phyloP scores from a whole-genome alignment of 2,797 vertebrate species.

The Okamejei kenojei region DNA sequence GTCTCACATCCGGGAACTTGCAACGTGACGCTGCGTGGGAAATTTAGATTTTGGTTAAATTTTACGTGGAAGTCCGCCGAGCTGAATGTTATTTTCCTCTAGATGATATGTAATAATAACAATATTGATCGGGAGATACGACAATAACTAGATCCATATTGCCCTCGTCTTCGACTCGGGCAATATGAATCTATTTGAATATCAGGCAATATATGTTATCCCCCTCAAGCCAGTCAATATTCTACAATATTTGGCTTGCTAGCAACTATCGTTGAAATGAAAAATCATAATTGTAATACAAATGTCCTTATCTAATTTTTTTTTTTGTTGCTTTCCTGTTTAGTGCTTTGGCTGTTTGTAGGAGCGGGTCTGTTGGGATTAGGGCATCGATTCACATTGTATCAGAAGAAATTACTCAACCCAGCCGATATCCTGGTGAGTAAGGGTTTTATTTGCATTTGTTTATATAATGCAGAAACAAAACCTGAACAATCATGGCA shows the following conservation, averaged over 20 bases:
- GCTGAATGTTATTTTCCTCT: no score
- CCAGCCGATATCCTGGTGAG: conserved; percentile 49
- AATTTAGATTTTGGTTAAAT: no score
- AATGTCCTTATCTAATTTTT: not conserved
- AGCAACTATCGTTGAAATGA: not conserved
- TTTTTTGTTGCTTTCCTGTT: not conserved
- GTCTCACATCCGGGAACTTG: no score
- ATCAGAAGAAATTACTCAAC: conserved; percentile 53
- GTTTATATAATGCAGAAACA: not conserved
- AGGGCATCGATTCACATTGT: conserved; percentile 54
- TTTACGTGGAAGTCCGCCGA: no score
- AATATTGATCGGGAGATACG: no score
- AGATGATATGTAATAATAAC: no score
- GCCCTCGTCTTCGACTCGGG: no score
- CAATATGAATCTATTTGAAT: no score
- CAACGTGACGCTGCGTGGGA: no score
- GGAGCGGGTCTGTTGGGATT: conserved; percentile 57
- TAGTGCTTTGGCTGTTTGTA: conserved; percentile 59
- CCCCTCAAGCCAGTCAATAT: no score
- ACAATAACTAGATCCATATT: no score
- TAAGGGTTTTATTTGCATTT: not conserved
- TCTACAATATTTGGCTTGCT: not conserved
- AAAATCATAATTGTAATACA: not conserved
- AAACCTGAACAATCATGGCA: not conserved
- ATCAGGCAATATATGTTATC: no score